Conservation (phyloP, 1,140 invertebrate genomes). For the Drosophila nikananu region DNA sequence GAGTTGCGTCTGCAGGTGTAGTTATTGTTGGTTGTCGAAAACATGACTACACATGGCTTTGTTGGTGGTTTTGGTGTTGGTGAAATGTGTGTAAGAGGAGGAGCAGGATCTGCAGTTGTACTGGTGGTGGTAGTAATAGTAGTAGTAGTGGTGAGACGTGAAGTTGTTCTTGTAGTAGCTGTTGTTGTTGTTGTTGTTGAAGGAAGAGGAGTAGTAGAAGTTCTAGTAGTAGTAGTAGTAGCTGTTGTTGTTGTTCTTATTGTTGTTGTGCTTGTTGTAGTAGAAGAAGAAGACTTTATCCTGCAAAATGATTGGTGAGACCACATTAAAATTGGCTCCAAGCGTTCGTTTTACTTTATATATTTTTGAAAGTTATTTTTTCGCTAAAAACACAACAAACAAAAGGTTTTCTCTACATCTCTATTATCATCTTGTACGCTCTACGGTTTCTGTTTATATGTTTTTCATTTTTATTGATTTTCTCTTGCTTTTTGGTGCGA, state of each 20-base stretch:
- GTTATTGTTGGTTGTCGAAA: constrained; percentile 13
- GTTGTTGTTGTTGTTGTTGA: constrained; percentile 75
- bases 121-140: constrained; percentile 67
- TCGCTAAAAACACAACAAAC: constrained; percentile 60
- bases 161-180: constrained; percentile 78
- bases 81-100: constrained; percentile 83
- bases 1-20: constrained; percentile 33
- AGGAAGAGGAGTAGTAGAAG: constrained; percentile 82
- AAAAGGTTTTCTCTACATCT: constrained; percentile 22
- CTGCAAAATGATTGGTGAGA: constrained; percentile 85
- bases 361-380: constrained; percentile 4
- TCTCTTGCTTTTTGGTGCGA: constrained; percentile 8
- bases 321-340: constrained; percentile 82
- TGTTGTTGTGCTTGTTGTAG: constrained; percentile 81
- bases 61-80: constrained; percentile 45
- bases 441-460: constrained; percentile 19
- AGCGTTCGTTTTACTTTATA: constrained; percentile 45
- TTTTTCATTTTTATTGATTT: constrained; percentile 12
- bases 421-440: constrained; percentile 20
- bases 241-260: constrained; percentile 60
- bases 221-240: constrained; percentile 78
- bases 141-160: constrained; percentile 76
- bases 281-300: constrained; percentile 84
- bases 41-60: constrained; percentile 9
- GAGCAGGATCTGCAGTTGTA: constrained; percentile 77